phyloP scores from a whole-genome alignment of 2,797 vertebrate species.

The Periparus ater region DNA sequence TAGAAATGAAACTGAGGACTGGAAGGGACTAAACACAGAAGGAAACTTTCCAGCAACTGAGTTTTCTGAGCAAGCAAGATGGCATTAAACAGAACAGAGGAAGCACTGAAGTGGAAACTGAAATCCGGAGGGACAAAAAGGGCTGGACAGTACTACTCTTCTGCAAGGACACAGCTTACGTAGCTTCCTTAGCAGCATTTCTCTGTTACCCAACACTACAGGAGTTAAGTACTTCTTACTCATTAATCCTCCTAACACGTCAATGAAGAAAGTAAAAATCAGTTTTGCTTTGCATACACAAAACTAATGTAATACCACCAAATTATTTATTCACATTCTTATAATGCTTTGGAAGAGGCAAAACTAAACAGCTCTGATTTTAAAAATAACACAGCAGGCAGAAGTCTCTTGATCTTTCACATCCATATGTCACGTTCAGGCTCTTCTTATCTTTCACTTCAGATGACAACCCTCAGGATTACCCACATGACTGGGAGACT shows the following conservation, averaged over 20 bases:
- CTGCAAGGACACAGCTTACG: neutral
- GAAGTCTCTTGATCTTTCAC: neutral
- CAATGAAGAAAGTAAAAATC: neutral
- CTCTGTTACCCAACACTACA: neutral
- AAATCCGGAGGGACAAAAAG: neutral
- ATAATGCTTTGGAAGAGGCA: neutral
- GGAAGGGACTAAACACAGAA: neutral
- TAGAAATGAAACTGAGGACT: neutral
- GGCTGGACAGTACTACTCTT: neutral
- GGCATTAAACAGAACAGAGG: neutral
- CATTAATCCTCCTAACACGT: neutral
- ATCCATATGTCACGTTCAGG: neutral
- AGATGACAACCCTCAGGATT: neutral
- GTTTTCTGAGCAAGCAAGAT: neutral
- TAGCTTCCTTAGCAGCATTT: neutral
- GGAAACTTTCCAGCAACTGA: neutral
- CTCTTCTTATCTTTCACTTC: neutral
- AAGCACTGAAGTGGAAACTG: neutral
- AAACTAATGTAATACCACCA: neutral
- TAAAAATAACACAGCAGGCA: slow-evolving; percentile 5
- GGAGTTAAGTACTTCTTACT: neutral
- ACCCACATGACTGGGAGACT: neutral
- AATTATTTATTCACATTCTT: neutral
- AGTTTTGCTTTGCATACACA: neutral
- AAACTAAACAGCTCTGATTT: neutral